Percentiles rank a stretch among this genome's conserved stretches.
phyloP scores from a whole-genome alignment of 2,113 vertebrate genomes.

The Lethenteron camtschaticum region DNA sequence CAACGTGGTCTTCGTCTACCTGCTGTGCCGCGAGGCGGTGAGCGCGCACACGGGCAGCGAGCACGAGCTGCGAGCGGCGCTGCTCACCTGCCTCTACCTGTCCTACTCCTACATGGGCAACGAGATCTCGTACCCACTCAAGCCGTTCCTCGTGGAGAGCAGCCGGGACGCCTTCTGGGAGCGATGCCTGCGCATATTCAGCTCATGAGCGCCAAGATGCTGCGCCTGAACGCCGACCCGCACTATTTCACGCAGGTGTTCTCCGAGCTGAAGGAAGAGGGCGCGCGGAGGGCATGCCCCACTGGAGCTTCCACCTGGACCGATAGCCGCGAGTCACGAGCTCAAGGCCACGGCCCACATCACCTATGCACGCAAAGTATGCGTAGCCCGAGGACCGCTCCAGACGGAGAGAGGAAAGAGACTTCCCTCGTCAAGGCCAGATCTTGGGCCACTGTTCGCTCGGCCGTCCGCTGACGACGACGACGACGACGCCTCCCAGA shows the following conservation, averaged over 20 bases:
- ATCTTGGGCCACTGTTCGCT: no score
- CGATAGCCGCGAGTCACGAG: not conserved
- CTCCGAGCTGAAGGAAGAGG: slow-evolving; percentile 41
- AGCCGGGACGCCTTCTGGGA: slow-evolving; percentile 48
- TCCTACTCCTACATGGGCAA: slow-evolving; percentile 59
- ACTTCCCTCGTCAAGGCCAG: no score
- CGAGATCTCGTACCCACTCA: slow-evolving; percentile 51
- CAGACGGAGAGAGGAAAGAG: no score
- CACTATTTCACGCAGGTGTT: slow-evolving; percentile 53
- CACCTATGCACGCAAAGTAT: no score
- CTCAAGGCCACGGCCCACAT: no score
- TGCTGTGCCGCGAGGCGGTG: slow-evolving; percentile 41
- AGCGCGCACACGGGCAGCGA: slow-evolving; percentile 33
- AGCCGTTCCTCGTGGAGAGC: slow-evolving; percentile 43
- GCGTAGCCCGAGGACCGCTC: no score
- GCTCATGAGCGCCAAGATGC: slow-evolving; percentile 37
- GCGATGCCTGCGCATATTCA: slow-evolving; percentile 39
- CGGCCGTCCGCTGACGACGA: no score
- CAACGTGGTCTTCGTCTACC: slow-evolving; percentile 48
- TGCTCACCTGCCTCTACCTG: slow-evolving; percentile 48
- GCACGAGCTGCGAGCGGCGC: slow-evolving; percentile 36
- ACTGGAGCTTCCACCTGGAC: slow-evolving; percentile 3
- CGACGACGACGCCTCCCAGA: no score
- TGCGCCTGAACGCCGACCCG: slow-evolving; percentile 44
- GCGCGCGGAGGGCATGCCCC: slow-evolving; percentile 29